Conservation (phyloP, 2,888 invertebrate genomes). For the Tupiocoris notatus region DNA sequence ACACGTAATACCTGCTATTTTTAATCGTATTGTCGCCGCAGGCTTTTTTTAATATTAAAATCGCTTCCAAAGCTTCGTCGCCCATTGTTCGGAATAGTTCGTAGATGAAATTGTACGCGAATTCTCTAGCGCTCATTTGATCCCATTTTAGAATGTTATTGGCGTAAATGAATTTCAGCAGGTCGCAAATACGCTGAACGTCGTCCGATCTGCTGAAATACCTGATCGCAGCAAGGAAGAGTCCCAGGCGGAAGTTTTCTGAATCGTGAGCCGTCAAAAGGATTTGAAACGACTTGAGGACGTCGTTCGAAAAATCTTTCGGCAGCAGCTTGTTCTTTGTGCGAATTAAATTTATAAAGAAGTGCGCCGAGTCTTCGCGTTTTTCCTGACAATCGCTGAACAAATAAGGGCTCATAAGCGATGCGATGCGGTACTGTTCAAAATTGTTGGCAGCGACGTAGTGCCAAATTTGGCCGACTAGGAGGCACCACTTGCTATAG, state of each 20-base stretch:
- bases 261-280: conserved; percentile 4
- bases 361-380: conserved; percentile 1
- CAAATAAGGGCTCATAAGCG: conserved; percentile 5
- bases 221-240: conserved; percentile 13
- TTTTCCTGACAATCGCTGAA: neutral
- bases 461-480: conserved; percentile 35
- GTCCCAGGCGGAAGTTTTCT: conserved; percentile 15
- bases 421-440: conserved; percentile 3
- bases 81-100: conserved; percentile 25
- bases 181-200: conserved; percentile 8
- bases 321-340: conserved; percentile 20
- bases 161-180: conserved; percentile 21
- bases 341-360: conserved; percentile 23
- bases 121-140: conserved; percentile 13
- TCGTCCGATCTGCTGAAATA: conserved; percentile 31
- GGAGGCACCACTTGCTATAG: conserved; percentile 24
- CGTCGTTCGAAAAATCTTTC: conserved; percentile 4
- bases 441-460: conserved; percentile 25
- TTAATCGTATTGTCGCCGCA: conserved; percentile 9
- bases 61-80: conserved; percentile 2
- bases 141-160: conserved; percentile 22
- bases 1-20: conserved; percentile 14
- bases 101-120: conserved; percentile 30
- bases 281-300: conserved; percentile 26
- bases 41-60: conserved; percentile 16